Base-by-base conservation (phyloP, 2,113 vertebrate genomes). In the Pachypanchax playfairii region DNA sequence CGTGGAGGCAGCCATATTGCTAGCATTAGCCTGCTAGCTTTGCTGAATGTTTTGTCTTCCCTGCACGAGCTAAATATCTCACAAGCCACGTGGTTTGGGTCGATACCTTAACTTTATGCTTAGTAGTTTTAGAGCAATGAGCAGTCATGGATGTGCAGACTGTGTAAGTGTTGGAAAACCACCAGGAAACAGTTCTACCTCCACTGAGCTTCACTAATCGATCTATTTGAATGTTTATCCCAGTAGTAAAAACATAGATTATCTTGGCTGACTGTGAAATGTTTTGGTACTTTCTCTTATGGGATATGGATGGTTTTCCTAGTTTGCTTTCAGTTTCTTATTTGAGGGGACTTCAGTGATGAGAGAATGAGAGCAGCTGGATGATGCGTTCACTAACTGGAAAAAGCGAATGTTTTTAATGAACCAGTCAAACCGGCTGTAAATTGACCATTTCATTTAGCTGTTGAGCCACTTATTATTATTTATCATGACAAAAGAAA, bases 1-100 rank as follows among this genome's bases (percentile, higher is more conserved):
- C 67, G 83, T 90, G 91, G 91, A 84, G 85, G 91, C 91, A 54
- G 92, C 92, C 92, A 93, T 93, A 28, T 92, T 93, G 88, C 67
- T 87, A 84, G 50, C 38, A 43, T 53, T 76, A 52, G 70, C 75
- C 47, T 35, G 71, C 46, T 52, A 51, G 48, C 39, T 31, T 31
- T 13, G 24, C 63, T 4, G 12, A 39, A n/a, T 41, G 31, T 80
- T 85, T 87, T 87, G 86, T 85, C 69, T 56, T 69, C 74, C 26
- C 63, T 42, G 43, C 51, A 14, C 15, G 24, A 61, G 36, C 2
- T 0, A 6, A 3, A 43, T 3, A 5, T 36, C 14, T 6, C 3
- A 18, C 20, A 0, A 29, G 46, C 13, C 65, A 64, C 29, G 28
- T 35, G 70, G 13, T 13, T 33, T 11, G 1, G 24, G 6, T 10